These are phyloP conservation scores for Melanitta fusca DNA, from an alignment of 2,797 vertebrate species.

Conservation along the genomic window DNA sequence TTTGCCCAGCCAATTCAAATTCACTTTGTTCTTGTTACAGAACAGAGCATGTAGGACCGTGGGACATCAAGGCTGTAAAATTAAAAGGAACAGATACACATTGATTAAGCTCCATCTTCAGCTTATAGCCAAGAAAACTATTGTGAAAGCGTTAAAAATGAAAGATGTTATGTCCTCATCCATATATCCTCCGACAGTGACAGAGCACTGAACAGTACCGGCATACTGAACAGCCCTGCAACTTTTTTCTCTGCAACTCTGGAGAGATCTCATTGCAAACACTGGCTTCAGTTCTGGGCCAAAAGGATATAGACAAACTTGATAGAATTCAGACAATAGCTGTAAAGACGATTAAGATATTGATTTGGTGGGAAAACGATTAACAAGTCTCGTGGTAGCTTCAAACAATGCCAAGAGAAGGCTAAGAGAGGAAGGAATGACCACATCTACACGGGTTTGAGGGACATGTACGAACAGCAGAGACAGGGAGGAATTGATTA, in stretches of 20 bases:
- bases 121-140: slow-evolving; percentile 14
- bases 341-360: slow-evolving; percentile 10
- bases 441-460: neutral
- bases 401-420: neutral
- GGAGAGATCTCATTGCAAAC: neutral
- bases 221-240: neutral
- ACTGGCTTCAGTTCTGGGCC: neutral
- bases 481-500: slow-evolving; percentile 16
- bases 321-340: neutral
- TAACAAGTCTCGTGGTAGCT: neutral
- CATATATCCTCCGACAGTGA: neutral
- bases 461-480: neutral
- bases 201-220: neutral
- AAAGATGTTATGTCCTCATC: neutral
- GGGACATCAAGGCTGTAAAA: neutral
- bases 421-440: neutral
- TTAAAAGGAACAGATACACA: slow-evolving; percentile 14
- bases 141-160: slow-evolving; percentile 9
- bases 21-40: neutral
- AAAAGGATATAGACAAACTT: neutral
- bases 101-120: slow-evolving; percentile 22
- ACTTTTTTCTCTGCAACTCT: neutral
- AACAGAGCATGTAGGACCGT: neutral
- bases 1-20: neutral
- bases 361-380: neutral